Percentiles rank a stretch among this genome's conserved stretches.
phyloP scores from a whole-genome alignment of 1,140 invertebrate species.

The Drosophila mayri region DNA sequence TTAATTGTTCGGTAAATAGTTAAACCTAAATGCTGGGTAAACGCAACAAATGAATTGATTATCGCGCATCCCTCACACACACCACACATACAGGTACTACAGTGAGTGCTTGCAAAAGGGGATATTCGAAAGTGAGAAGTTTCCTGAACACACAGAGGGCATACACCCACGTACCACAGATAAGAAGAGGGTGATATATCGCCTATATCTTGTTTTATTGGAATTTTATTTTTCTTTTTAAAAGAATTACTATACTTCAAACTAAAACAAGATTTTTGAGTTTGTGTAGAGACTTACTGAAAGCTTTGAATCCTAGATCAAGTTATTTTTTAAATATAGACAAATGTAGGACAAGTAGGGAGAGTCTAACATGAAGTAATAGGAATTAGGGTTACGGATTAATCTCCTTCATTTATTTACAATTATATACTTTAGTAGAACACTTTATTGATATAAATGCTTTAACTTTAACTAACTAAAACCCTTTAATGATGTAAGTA shows the following conservation, averaged over 20 bases:
- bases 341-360: too few species aligned
- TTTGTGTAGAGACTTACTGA: neutral
- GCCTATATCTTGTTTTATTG: too few species aligned
- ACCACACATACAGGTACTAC: slow-evolving; percentile 9
- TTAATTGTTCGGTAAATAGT: slow-evolving; percentile 50
- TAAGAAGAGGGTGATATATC: slow-evolving; percentile 9
- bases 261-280: neutral
- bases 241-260: neutral
- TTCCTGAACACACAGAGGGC: slow-evolving; percentile 37
- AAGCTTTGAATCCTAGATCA: neutral
- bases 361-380: too few species aligned
- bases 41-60: slow-evolving; percentile 48
- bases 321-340: too few species aligned
- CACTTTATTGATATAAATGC: too few species aligned
- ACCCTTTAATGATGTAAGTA: too few species aligned
- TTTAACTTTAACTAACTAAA: too few species aligned
- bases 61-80: slow-evolving; percentile 37
- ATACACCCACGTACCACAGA: slow-evolving; percentile 35
- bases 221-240: neutral
- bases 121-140: slow-evolving; percentile 29
- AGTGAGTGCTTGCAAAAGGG: slow-evolving; percentile 30
- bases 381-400: too few species aligned
- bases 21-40: slow-evolving; percentile 48
- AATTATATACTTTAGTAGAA: too few species aligned
- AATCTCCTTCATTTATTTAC: too few species aligned